phyloP scores from a whole-genome alignment of 2,797 vertebrate species.

The Myotis daubentonii region DNA sequence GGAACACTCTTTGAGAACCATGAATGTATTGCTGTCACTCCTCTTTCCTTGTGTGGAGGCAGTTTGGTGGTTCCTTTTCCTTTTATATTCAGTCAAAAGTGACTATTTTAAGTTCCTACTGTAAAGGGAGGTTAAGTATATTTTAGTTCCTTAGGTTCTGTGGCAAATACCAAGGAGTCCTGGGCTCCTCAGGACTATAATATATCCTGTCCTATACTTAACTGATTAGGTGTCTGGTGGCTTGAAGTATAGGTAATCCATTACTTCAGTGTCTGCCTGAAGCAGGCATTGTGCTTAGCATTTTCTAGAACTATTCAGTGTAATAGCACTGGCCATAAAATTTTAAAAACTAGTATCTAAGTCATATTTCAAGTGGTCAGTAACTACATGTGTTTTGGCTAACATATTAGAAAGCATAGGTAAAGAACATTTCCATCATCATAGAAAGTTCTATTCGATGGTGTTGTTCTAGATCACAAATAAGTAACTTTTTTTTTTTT shows the following conservation, averaged over 20 bases:
- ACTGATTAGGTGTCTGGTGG: not conserved
- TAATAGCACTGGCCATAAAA: not conserved
- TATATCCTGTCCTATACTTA: not conserved
- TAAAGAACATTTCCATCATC: not conserved
- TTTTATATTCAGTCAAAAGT: not conserved
- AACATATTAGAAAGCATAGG: not conserved
- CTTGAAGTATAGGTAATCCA: not conserved
- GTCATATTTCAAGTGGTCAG: not conserved
- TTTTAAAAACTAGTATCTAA: not conserved
- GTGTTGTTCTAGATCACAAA: not conserved
- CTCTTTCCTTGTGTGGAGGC: not conserved
- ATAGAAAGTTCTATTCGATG: not conserved
- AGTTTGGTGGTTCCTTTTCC: not conserved
- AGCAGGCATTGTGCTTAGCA: not conserved
- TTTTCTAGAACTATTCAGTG: not conserved
- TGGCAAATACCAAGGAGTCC: not conserved
- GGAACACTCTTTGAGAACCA: not conserved
- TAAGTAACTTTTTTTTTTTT: not conserved
- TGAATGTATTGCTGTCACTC: not conserved
- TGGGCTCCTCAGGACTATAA: not conserved
- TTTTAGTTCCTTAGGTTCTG: not conserved
- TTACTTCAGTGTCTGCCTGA: not conserved
- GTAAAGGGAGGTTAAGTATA: not conserved
- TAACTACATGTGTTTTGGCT: not conserved
- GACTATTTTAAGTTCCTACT: slow-evolving; percentile 20